A percentile compares a stretch with the other conserved stretches of the same genome.
phyloP scores from a whole-genome alignment of 1,140 invertebrate genomes.

The Drosophila biarmipes region DNA sequence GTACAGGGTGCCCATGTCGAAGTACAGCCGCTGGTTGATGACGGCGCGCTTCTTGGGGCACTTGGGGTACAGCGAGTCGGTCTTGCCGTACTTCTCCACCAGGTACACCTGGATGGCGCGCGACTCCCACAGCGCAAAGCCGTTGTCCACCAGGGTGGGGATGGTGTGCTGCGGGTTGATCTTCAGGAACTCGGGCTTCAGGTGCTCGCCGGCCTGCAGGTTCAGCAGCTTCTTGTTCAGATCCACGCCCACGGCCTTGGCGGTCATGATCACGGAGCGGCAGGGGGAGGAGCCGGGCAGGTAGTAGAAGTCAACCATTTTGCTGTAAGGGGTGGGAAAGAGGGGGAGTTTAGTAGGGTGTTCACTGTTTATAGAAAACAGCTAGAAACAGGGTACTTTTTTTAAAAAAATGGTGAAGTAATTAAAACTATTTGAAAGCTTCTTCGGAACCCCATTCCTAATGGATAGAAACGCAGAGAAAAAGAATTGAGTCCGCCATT shows the following conservation, averaged over 20 bases:
- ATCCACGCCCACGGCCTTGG: conserved; percentile 89
- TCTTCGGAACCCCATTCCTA: no score
- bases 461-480: not conserved
- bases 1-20: conserved; percentile 90
- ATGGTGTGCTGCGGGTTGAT: conserved; percentile 87
- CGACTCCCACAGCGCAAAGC: conserved; percentile 88
- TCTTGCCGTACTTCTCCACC: conserved; percentile 88
- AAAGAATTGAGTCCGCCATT: not conserved
- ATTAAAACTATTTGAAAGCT: not conserved
- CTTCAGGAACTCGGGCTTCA: conserved; percentile 90
- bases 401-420: no score
- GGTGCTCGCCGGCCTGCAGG: conserved; percentile 87
- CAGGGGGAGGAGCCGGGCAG: conserved; percentile 89
- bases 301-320: conserved; percentile 87
- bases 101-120: conserved; percentile 91
- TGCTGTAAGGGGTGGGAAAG: conserved; percentile 37
- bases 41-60: conserved; percentile 88
- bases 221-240: conserved; percentile 89
- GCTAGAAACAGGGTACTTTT: no score
- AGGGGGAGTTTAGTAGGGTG: not conserved
- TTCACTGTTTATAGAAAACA: not conserved
- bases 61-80: conserved; percentile 89
- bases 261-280: conserved; percentile 88
- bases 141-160: conserved; percentile 89
- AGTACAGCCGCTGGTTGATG: conserved; percentile 90